phyloP scores from a whole-genome alignment of 2,888 invertebrate genomes.

The Halictus quadricinctus region DNA sequence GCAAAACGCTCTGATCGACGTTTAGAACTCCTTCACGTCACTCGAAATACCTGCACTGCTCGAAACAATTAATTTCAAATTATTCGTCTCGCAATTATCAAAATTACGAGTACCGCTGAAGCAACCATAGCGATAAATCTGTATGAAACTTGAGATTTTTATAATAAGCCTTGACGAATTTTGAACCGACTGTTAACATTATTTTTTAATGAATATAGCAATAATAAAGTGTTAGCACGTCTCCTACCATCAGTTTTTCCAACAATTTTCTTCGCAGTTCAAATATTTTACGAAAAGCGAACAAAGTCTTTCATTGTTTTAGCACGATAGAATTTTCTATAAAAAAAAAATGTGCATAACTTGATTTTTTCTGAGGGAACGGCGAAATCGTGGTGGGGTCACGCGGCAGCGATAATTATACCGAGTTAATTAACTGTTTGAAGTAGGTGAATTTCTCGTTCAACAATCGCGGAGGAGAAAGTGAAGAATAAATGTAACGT shows the following conservation, averaged over 20 bases:
- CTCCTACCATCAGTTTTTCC: too few species aligned
- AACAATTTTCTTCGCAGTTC: too few species aligned
- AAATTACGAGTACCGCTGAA: too few species aligned
- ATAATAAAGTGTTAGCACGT: too few species aligned
- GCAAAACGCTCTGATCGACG: not conserved
- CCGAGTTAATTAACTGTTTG: slow-evolving; percentile 9
- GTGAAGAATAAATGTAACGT: not conserved
- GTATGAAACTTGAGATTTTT: too few species aligned
- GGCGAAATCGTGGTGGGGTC: not conserved
- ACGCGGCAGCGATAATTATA: not conserved
- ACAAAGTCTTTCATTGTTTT: too few species aligned
- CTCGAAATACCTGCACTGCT: not conserved
- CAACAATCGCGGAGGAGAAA: not conserved
- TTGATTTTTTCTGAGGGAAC: not conserved
- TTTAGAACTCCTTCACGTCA: not conserved
- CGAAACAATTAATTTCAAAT: not conserved
- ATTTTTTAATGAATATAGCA: too few species aligned
- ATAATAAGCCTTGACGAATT: too few species aligned
- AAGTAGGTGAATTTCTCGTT: not conserved
- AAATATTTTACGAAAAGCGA: too few species aligned
- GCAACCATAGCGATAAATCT: too few species aligned
- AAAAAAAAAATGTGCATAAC: not conserved
- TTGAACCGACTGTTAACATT: too few species aligned
- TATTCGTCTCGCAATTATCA: not conserved
- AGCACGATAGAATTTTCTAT: not conserved